Evolutionary conservation across 1,140 invertebrate genomes (phyloP).

Genomic region (Ditylenchus dipsaci): DNA sequence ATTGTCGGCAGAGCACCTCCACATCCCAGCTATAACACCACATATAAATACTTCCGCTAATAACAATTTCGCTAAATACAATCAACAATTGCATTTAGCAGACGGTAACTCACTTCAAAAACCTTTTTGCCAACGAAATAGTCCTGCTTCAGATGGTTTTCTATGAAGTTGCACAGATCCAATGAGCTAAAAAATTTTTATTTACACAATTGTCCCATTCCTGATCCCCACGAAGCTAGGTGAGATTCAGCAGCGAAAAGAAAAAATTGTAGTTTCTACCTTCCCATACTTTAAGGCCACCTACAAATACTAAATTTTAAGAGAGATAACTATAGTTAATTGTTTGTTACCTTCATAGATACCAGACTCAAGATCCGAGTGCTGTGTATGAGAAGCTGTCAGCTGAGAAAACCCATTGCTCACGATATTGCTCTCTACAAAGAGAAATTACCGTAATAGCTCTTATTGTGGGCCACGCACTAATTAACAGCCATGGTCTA

Average conservation of each 20-base stretch:
- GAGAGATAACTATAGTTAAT: not conserved
- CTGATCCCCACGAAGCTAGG: no score
- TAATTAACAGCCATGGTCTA: no score
- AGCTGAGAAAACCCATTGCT: no score
- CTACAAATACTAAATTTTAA: conserved; percentile 7
- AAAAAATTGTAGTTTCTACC: not conserved
- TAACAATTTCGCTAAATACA: no score
- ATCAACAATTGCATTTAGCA: no score
- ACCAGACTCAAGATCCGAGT: conserved; percentile 16
- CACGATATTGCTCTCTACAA: no score
- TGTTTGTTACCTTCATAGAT: conserved; percentile 21
- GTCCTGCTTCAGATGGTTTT: not conserved
- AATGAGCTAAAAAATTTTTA: not conserved
- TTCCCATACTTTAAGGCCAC: conserved; percentile 38
- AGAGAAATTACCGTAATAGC: no score
- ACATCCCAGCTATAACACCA: conserved; percentile 27
- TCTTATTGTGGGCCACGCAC: no score
- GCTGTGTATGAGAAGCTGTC: not conserved
- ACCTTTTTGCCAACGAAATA: conserved; percentile 18
- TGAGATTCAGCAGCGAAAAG: no score
- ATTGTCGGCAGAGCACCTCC: conserved; percentile 32
- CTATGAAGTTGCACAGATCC: conserved; percentile 18
- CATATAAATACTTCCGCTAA: conserved; percentile 6
- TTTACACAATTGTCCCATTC: no score
- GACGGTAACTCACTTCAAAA: conserved; percentile 27